Evolutionary conservation across 1,140 invertebrate genomes (phyloP).

Genomic region (Macrocentrus cingulum): DNA sequence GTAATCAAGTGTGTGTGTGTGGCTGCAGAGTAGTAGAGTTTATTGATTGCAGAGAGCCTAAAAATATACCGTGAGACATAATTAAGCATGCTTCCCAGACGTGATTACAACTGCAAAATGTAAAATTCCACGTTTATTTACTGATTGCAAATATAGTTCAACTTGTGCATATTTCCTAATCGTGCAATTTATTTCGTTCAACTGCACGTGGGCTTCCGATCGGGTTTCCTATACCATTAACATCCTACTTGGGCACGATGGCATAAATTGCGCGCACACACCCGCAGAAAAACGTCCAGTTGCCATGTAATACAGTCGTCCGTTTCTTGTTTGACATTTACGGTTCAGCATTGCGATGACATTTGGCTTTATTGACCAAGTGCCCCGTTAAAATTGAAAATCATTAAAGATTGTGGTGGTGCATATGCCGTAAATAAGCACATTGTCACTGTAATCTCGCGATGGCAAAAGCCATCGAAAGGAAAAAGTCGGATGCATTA

Average conservation of each 20-base stretch:
- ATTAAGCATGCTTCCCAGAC: background rate
- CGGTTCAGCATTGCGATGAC: constrained; percentile 13
- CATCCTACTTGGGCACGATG: background rate
- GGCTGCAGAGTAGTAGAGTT: background rate
- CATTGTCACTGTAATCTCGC: no score
- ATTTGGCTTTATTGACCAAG: constrained; percentile 7
- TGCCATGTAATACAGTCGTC: background rate
- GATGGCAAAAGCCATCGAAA: no score
- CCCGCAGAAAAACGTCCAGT: background rate
- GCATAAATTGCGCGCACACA: background rate
- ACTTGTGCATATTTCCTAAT: background rate
- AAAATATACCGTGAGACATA: background rate
- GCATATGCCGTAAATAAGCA: no score
- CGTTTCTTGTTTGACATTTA: constrained; percentile 10
- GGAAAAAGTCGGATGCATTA: no score
- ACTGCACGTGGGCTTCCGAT: constrained; percentile 1
- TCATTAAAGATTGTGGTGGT: no score
- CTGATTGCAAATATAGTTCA: background rate
- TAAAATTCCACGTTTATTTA: background rate
- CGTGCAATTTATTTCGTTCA: constrained; percentile 2
- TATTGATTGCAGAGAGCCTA: no score
- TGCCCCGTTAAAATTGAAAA: constrained; percentile 3
- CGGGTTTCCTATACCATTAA: background rate
- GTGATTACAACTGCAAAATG: background rate
- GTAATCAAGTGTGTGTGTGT: constrained; percentile 5